Conservation (phyloP, 2,888 invertebrate genomes). For the Drosophila kambysellisi region DNA sequence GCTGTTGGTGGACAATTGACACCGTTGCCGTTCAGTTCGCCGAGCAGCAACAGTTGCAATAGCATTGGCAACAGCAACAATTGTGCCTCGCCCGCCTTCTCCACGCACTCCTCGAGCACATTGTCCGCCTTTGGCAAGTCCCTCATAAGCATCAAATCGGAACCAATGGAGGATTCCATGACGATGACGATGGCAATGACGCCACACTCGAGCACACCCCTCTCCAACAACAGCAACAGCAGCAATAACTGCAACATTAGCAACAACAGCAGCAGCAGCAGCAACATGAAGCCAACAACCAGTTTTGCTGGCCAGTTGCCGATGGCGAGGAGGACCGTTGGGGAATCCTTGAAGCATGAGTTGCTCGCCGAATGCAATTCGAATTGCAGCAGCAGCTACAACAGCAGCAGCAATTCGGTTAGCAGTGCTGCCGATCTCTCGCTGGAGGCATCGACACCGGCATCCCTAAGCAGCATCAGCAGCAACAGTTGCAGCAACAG, state of each 20-base stretch:
- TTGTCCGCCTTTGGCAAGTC: constrained; percentile 73
- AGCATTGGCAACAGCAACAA: constrained; percentile 32
- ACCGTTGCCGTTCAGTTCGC: constrained; percentile 64
- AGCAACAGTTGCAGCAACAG: constrained; percentile 46
- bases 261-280: neutral
- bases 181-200: constrained; percentile 1
- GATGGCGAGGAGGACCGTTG: constrained; percentile 14
- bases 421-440: constrained; percentile 82
- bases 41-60: constrained; percentile 57
- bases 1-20: constrained; percentile 18
- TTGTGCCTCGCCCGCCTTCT: constrained; percentile 58
- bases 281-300: constrained; percentile 40
- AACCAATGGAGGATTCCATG: constrained; percentile 70
- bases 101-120: constrained; percentile 55
- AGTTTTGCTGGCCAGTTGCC: constrained; percentile 73
- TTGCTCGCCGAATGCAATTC: constrained; percentile 68
- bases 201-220: constrained; percentile 33
- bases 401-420: constrained; percentile 72
- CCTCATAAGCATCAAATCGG: constrained; percentile 65
- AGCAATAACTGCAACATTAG: constrained; percentile 18
- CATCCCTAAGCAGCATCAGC: constrained; percentile 77
- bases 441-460: constrained; percentile 84
- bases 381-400: constrained; percentile 64
- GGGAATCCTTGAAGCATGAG: constrained; percentile 66
- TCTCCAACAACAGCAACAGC: neutral